phyloP scores from a whole-genome alignment of 2,888 invertebrate species.

The Agrotis ipsilon region DNA sequence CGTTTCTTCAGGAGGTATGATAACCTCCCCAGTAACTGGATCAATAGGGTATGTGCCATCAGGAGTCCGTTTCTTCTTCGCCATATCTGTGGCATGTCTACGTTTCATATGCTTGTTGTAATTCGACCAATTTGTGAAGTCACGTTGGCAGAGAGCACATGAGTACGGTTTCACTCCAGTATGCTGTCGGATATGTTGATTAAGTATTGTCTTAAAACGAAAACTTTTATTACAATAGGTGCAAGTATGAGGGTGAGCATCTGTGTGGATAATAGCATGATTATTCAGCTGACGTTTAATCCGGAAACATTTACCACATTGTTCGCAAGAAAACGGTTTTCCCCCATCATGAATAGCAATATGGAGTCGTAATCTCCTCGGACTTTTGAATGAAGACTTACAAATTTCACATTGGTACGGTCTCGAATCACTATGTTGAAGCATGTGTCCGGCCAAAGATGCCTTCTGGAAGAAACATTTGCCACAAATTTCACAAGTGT shows the following conservation, averaged over 20 bases:
- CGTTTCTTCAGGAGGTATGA: slow-evolving; percentile 69
- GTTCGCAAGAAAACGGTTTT: slow-evolving; percentile 77
- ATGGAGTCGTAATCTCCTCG: slow-evolving; percentile 71
- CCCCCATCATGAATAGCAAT: slow-evolving; percentile 73
- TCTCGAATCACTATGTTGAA: slow-evolving; percentile 75
- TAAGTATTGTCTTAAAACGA: slow-evolving; percentile 93
- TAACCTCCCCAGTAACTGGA: slow-evolving; percentile 73
- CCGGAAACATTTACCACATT: slow-evolving; percentile 77
- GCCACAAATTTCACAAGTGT: slow-evolving; percentile 76
- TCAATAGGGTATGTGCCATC: slow-evolving; percentile 80
- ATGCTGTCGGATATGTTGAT: slow-evolving; percentile 93
- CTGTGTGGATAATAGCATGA: slow-evolving; percentile 94
- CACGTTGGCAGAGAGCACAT: slow-evolving; percentile 92
- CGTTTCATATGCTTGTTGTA: slow-evolving; percentile 95
- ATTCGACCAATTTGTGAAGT: slow-evolving; percentile 95
- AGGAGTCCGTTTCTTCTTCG: slow-evolving; percentile 81
- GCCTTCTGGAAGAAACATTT: slow-evolving; percentile 78
- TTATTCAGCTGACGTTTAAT: slow-evolving; percentile 86
- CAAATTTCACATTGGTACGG: slow-evolving; percentile 83
- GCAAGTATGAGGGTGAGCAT: slow-evolving; percentile 93
- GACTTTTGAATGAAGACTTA: slow-evolving; percentile 76
- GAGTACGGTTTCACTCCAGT: slow-evolving; percentile 93
- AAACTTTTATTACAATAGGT: slow-evolving; percentile 93
- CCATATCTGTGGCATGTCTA: slow-evolving; percentile 91
- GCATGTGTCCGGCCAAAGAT: slow-evolving; percentile 74